Evolutionary conservation across 2,888 invertebrate genomes (phyloP).

Genomic region (Nowickia ferox): DNA sequence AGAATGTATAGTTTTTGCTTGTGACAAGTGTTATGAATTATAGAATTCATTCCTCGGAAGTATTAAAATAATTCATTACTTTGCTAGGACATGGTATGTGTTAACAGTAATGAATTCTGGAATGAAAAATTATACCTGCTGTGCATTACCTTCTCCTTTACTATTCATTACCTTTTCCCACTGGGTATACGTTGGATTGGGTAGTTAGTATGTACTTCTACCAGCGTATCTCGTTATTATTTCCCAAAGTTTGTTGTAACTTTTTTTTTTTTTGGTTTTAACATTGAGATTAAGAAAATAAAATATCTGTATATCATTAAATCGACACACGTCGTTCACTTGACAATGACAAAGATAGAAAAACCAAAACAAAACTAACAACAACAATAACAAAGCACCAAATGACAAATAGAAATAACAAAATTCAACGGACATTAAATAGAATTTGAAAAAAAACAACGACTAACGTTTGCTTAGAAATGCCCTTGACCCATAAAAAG

Average conservation of each 20-base stretch:
- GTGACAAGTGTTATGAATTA: too few relatives aligned
- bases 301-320: constrained; percentile 47
- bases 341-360: constrained; percentile 62
- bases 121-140: too few relatives aligned
- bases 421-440: constrained; percentile 30
- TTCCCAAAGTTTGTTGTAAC: background rate
- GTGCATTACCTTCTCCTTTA: too few relatives aligned
- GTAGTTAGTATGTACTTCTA: background rate
- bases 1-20: too few relatives aligned
- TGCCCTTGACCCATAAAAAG: constrained; percentile 65
- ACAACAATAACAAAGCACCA: background rate
- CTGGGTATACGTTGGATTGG: background rate
- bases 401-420: constrained; percentile 29
- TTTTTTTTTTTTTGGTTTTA: background rate
- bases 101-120: too few relatives aligned
- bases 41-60: too few relatives aligned
- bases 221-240: background rate
- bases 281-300: constrained; percentile 1
- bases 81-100: too few relatives aligned
- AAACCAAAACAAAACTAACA: background rate
- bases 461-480: constrained; percentile 50
- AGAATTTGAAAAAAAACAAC: constrained; percentile 31
- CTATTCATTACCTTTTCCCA: too few relatives aligned
- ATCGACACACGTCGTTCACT: constrained; percentile 67
- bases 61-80: too few relatives aligned